Base-by-base conservation (phyloP, 2,888 invertebrate species). In the Dasypolia templi region DNA sequence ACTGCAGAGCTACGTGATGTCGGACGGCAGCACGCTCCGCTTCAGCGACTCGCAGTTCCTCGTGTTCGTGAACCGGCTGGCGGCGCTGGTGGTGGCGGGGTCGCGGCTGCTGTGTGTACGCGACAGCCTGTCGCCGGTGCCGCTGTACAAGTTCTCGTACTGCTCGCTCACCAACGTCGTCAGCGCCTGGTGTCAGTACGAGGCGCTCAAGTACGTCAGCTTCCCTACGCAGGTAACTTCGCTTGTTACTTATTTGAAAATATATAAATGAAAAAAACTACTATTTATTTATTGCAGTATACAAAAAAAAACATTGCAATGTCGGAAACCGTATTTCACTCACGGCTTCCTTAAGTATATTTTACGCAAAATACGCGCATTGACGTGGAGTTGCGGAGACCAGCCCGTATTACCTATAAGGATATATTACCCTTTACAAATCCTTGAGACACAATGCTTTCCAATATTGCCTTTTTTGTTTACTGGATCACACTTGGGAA, bases 161-260 rank as follows among this genome's bases (percentile, higher is more conserved):
- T 99, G 99, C 91, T 99, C 99, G 6, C 97, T 99, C 89, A 99
- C 99, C 26, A 99, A 99, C 94, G 98, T 99, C 83, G 97, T 99
- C 97, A 99, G 99, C 92, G 99, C 99, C 64, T 99, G 99, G 99
- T 99, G 99, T 94, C 99, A 99, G 95, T 99, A 99, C 93, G 99
- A 99, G 95, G 99, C 99, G 35, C 96, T 99, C 62, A 99, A 99
- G 94, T 99, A 98, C 94, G 99, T 99, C 89, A 99, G 98, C 91
- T 99, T 99, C 93, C 99, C 99, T 3, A 99, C 99, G 64, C 99
- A 99, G 97, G 99, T 98, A 22, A 46, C 11, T 46, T 14, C 46
- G 29, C 14, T 46, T 46, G 7, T 29, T 29, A 29, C 9, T 63
- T 9, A 63, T 63, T 22, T 26, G 11, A 11, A 56, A 56, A 32